Evolutionary conservation across 2,888 invertebrate genomes (phyloP).

Genomic region (Scrobipalpa atriplicella): DNA sequence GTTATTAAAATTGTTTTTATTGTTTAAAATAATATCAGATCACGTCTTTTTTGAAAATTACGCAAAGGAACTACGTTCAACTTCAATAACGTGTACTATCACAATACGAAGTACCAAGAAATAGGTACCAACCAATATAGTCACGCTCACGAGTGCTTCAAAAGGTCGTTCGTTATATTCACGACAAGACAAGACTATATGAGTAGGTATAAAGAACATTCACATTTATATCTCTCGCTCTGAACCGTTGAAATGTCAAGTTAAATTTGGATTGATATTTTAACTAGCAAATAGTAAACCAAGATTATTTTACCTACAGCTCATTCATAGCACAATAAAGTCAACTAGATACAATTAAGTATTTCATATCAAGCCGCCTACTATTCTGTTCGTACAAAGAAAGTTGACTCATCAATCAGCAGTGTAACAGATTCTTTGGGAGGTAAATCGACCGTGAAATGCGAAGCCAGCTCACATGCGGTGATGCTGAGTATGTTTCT

Average conservation of each 20-base stretch:
- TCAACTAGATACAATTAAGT: background rate
- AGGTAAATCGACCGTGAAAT: conserved; percentile 40
- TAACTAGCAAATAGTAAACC: background rate
- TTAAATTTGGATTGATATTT: conserved; percentile 28
- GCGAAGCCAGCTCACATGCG: background rate
- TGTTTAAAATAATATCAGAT: too few relatives aligned
- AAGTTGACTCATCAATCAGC: conserved; percentile 35
- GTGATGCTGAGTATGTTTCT: background rate
- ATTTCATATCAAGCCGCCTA: conserved; percentile 10
- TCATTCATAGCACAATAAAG: background rate
- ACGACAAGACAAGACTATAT: background rate
- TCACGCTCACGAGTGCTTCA: background rate
- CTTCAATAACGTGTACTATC: background rate
- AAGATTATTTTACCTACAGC: background rate
- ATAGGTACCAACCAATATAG: background rate
- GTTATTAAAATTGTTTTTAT: too few relatives aligned
- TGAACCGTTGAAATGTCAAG: conserved; percentile 29
- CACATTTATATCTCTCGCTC: conserved; percentile 3
- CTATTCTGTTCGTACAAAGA: conserved; percentile 24
- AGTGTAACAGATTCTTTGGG: conserved; percentile 33
- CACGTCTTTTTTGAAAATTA: too few relatives aligned
- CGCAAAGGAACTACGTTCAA: background rate
- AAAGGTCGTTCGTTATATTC: background rate
- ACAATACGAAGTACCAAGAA: background rate
- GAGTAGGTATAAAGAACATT: background rate